These are phyloP conservation scores for Oeneis ivallda DNA, from an alignment of 2,888 invertebrate genomes.

Conservation along the genomic window DNA sequence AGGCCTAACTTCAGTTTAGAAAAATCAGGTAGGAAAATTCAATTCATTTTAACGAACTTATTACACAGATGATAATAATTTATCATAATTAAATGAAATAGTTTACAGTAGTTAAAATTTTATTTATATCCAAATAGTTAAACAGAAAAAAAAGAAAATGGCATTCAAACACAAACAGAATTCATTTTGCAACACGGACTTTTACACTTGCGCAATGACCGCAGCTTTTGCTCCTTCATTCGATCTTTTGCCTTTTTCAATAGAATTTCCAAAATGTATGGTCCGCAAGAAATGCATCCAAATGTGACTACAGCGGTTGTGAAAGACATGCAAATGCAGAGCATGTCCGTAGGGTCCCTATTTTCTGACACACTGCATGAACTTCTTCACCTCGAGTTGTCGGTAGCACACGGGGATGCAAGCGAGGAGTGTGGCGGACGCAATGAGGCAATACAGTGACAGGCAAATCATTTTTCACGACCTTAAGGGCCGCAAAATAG, in stretches of 20 bases:
- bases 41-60: too few species aligned
- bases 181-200: conserved; percentile 55
- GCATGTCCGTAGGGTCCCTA: conserved; percentile 47
- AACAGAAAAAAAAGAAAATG: neutral
- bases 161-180: conserved; percentile 30
- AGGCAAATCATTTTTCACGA: conserved; percentile 69
- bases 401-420: conserved; percentile 68
- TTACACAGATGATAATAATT: too few species aligned
- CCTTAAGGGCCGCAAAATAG: neutral
- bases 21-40: too few species aligned
- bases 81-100: neutral
- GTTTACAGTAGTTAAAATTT: conserved; percentile 4
- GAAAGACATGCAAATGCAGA: conserved; percentile 55
- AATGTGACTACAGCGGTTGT: conserved; percentile 54
- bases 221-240: neutral
- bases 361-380: conserved; percentile 61
- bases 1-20: too few species aligned
- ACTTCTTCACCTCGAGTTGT: conserved; percentile 57
- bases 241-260: conserved; percentile 38
- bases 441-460: conserved; percentile 67
- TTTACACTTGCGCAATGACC: conserved; percentile 44
- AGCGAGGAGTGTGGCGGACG: conserved; percentile 66
- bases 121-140: neutral
- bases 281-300: conserved; percentile 55
- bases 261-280: conserved; percentile 52